Conservation (phyloP, 2,113 vertebrate species). For the Gnathonemus longibarbis region DNA sequence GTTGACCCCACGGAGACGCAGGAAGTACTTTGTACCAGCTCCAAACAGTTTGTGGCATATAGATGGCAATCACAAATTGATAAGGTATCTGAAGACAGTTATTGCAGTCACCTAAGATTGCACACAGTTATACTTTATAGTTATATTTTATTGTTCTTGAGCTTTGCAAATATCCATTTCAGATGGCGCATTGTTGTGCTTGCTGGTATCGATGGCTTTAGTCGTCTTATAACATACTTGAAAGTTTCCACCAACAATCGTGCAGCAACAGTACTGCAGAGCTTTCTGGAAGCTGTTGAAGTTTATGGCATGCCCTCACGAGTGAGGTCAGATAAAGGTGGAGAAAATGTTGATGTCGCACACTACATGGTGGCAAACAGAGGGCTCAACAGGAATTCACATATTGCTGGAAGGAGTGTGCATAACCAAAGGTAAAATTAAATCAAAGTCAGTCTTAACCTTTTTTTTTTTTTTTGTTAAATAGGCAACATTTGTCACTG, state of each 20-base stretch:
- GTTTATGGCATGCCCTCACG: not conserved
- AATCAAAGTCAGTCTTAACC: no score
- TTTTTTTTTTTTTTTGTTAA: no score
- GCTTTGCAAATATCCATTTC: not conserved
- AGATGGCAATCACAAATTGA: conserved; percentile 20
- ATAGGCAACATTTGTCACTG: no score
- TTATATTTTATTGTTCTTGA: not conserved
- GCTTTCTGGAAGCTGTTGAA: conserved; percentile 11
- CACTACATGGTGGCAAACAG: not conserved
- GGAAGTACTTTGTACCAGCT: not conserved
- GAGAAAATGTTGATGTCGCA: conserved; percentile 20
- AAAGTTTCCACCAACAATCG: conserved; percentile 1
- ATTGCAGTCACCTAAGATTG: not conserved
- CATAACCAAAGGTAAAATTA: conserved; percentile 22
- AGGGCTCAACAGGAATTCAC: not conserved
- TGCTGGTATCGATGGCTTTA: conserved; percentile 14
- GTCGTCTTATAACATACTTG: conserved; percentile 1
- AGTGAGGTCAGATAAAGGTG: conserved; percentile 20
- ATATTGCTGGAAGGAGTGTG: conserved; percentile 16
- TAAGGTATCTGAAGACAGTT: conserved; percentile 9
- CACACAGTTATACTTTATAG: not conserved
- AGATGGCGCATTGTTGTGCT: conserved; percentile 7
- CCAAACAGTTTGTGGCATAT: conserved; percentile 17
- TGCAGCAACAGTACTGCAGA: conserved; percentile 6
- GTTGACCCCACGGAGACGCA: not conserved